Evolutionary conservation across 2,797 vertebrate species (phyloP).

Genomic region (Percopsis omiscomaycus): DNA sequence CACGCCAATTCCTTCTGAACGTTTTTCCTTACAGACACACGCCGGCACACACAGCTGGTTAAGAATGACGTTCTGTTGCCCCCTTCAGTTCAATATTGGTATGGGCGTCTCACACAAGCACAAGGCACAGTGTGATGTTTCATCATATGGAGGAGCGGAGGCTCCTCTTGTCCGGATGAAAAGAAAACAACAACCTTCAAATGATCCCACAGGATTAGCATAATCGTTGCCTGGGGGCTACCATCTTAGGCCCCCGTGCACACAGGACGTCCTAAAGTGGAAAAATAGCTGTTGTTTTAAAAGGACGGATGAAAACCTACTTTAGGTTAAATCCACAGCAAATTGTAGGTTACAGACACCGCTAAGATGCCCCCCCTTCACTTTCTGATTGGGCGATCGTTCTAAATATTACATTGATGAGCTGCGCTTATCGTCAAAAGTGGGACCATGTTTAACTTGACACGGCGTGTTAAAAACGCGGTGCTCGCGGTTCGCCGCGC

Average conservation of each 20-base stretch:
- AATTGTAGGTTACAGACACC: too few relatives aligned
- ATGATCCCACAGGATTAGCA: not conserved
- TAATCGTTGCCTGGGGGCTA: not conserved
- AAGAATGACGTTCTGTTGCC: conserved; percentile 14
- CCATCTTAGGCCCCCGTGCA: not conserved
- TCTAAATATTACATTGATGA: not conserved
- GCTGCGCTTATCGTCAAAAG: too few relatives aligned
- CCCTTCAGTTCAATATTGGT: conserved; percentile 5
- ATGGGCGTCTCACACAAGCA: not conserved
- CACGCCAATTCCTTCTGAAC: not conserved
- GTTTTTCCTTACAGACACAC: not conserved
- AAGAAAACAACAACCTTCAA: not conserved
- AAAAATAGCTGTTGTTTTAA: too few relatives aligned
- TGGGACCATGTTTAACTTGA: too few relatives aligned
- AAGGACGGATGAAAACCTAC: too few relatives aligned
- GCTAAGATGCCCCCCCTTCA: too few relatives aligned
- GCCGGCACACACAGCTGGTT: not conserved
- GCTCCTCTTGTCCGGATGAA: too few relatives aligned
- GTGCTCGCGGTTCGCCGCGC: too few relatives aligned
- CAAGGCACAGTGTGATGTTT: too few relatives aligned
- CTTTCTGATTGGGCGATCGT: not conserved
- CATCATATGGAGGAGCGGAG: not conserved
- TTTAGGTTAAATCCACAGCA: too few relatives aligned
- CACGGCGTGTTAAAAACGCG: too few relatives aligned
- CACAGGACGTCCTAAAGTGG: too few relatives aligned